Evolutionary conservation across 2,888 invertebrate genomes (phyloP), one percentile per base, ranked within the genome.

Genomic region (Lissocephala sabroskyi): DNA sequence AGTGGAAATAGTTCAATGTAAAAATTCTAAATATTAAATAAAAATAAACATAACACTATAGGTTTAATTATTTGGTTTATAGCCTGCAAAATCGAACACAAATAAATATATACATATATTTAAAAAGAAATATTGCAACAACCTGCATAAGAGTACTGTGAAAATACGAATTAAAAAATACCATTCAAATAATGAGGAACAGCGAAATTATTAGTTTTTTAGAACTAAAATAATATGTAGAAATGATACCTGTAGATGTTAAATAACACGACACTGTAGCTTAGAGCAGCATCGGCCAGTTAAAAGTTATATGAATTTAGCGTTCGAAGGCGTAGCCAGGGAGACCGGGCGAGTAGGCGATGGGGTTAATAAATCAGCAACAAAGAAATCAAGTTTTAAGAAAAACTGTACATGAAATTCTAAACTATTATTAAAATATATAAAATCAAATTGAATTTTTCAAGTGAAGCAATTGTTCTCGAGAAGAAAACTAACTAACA

Each of bases 371-470:
- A n/a, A n/a, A n/a, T n/a, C n/a, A n/a, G n/a, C n/a, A n/a, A n/a
- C 45, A 61, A 56, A 41, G 48, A 28, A 40, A 35, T 26, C 17
- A 49, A 49, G 28, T 53, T 51, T 52, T 62, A 46, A 59, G 46
- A 37, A 48, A 36, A 52, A 64, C 52, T 64, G 67, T 58, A 62
- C 54, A 67, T 56, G 49, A 62, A 58, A 74, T 65, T 74, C 62
- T 77, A 75, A 75, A 77, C 64, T 75, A 62, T 56, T 52, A 41
- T 57, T 57, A 65, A 70, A 54, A 43, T 41, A 40, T 40, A 49
- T 39, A 41, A 10, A 37, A 49, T 52, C 23, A 32, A 48, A 52
- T 51, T 30, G 16, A 48, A 46, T n/a, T n/a, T n/a, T n/a, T n/a
- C n/a, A n/a, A n/a, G n/a, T n/a, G n/a, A n/a, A n/a, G n/a, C n/a